Evolutionary conservation across 2,888 invertebrate species (phyloP).

Genomic region (Graphium colonna): DNA sequence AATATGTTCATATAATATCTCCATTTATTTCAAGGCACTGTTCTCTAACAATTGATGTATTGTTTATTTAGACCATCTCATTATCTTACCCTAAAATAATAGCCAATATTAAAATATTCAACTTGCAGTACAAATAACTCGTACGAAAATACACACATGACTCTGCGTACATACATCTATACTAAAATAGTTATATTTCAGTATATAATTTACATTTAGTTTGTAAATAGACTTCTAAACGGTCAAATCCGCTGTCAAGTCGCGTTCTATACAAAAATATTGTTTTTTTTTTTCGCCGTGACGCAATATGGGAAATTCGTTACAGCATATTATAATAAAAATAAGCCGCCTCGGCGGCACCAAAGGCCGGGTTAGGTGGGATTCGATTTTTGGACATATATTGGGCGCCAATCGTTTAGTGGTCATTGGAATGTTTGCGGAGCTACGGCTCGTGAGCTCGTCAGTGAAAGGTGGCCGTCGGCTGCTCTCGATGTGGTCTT

Average conservation of each 20-base stretch:
- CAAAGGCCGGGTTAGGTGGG: slow-evolving; percentile 65
- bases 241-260: slow-evolving; percentile 52
- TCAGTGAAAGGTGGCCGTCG: neutral
- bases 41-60: slow-evolving; percentile 68
- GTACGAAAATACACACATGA: slow-evolving; percentile 76
- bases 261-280: slow-evolving; percentile 71
- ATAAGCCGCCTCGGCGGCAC: slow-evolving; percentile 47
- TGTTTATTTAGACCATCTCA: slow-evolving; percentile 63
- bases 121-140: slow-evolving; percentile 69
- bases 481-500: neutral
- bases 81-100: slow-evolving; percentile 68
- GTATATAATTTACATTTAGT: slow-evolving; percentile 63
- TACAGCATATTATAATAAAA: slow-evolving; percentile 40
- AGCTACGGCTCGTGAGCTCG: slow-evolving; percentile 27
- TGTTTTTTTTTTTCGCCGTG: slow-evolving; percentile 41
- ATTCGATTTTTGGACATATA: slow-evolving; percentile 63
- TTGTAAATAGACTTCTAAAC: slow-evolving; percentile 71
- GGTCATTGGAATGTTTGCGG: slow-evolving; percentile 62
- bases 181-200: slow-evolving; percentile 67
- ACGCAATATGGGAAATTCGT: slow-evolving; percentile 49
- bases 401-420: slow-evolving; percentile 36
- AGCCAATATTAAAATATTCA: slow-evolving; percentile 76
- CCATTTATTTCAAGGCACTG: slow-evolving; percentile 72
- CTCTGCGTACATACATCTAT: slow-evolving; percentile 74
- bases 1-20: slow-evolving; percentile 59